These are phyloP conservation scores for Ceryle rudis DNA, from an alignment of 2,797 vertebrate species.

Conservation along the genomic window DNA sequence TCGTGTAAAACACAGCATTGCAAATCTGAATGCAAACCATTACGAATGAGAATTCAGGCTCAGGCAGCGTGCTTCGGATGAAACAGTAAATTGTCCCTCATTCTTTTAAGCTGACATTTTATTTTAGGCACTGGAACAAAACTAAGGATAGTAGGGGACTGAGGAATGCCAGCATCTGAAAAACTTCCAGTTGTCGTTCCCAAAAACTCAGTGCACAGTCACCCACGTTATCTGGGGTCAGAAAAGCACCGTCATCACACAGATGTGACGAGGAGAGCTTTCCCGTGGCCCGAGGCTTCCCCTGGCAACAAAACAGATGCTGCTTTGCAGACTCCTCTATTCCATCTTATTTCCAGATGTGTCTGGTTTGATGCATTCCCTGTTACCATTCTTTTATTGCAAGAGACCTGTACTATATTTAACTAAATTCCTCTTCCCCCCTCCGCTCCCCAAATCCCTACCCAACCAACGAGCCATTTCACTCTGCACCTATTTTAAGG, in stretches of 20 bases:
- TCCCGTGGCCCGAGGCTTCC: background rate
- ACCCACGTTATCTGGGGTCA: background rate
- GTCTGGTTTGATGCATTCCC: background rate
- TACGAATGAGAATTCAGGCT: background rate
- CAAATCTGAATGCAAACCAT: background rate
- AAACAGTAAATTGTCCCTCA: background rate
- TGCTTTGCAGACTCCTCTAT: background rate
- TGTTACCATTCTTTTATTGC: background rate
- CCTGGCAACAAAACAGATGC: background rate
- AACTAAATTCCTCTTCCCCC: background rate
- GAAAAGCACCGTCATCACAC: background rate
- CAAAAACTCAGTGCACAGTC: background rate
- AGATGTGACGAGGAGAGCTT: background rate
- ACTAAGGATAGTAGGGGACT: background rate
- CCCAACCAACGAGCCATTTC: background rate
- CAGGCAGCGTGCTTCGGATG: background rate
- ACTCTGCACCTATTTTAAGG: conserved; percentile 16
- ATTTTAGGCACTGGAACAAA: background rate
- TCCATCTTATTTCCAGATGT: background rate
- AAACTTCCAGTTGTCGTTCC: background rate
- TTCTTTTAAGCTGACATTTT: background rate
- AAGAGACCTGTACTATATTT: background rate
- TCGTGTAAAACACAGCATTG: background rate
- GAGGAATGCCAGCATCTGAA: background rate
- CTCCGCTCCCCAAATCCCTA: background rate